Evolutionary conservation across 2,797 vertebrate genomes (phyloP), one percentile per base, ranked within the genome.

Genomic region (Choloepus didactylus): DNA sequence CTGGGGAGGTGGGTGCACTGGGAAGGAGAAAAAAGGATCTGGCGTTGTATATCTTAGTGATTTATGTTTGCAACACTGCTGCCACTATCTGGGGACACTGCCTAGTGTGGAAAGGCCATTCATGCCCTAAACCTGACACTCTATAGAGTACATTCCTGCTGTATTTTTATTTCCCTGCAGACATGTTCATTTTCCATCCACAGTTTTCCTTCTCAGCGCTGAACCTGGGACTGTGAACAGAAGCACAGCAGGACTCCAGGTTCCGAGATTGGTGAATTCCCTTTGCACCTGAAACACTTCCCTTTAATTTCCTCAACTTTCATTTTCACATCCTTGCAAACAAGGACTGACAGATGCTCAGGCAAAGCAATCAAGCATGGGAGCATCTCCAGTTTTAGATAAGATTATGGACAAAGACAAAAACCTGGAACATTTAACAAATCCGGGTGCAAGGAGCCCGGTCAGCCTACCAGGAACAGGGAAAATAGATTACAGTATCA

Each of bases 361-460:
- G 70, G 83, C 77, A 93, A 72, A 97, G 93, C 72, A 96, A 94
- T 82, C 60, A 31, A 86, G 93, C 38, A 72, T 21, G 96, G 97
- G 91, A 94, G 93, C 15, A 18, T 35, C 83, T 95, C 91, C 90
- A 1, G 27, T 83, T 95, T 86, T 96, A 97, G 95, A 97, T 97
- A 91, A 97, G 89, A 87, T 91, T 96, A 93, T 93, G 98, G 90
- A 94, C 69, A 95, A 82, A 95, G 31, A 25, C 14, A 94, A 97
- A 96, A 85, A 85, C 27, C 62, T 62, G 67, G 92, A 96, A 95
- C 6, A 11, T 91, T 97, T 97, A 59, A 94, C 96, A 98, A 97
- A 96, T 93, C 19, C 77, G 72, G 8, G 19, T 94, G 79, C 83
- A 54, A 56, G 54, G 89, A 87, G 19, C 19, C 84, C 21, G 93